Percentiles rank a stretch among this genome's conserved stretches.
Conservation (phyloP, 2,113 vertebrate genomes). For the Phainopepla nitens region DNA sequence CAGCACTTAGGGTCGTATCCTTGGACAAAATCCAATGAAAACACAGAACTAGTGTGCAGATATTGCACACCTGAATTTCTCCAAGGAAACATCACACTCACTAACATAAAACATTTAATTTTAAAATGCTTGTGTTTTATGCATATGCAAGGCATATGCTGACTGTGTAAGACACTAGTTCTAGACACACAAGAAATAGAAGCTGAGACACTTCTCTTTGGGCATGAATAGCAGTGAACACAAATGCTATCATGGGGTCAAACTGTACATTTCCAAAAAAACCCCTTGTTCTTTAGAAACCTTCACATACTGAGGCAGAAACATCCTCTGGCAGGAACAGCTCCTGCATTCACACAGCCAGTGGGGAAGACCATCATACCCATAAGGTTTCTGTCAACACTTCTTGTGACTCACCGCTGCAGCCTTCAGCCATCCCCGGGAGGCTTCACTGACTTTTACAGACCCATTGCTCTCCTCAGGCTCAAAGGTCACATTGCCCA, state of each 20-base stretch:
- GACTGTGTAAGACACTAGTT: background rate
- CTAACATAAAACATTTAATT: background rate
- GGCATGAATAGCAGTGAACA: background rate
- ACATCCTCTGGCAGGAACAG: background rate
- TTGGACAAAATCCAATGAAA: background rate
- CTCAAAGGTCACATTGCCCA: constrained; percentile 76
- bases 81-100: background rate
- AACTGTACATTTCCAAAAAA: background rate
- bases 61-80: background rate
- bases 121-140: background rate
- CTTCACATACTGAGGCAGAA: background rate
- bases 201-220: background rate
- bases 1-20: background rate
- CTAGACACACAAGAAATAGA: background rate
- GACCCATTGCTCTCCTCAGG: constrained; percentile 59
- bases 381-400: background rate
- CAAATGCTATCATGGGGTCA: background rate
- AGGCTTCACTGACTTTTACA: constrained; percentile 60
- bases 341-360: background rate
- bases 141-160: background rate
- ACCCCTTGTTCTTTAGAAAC: background rate
- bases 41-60: background rate
- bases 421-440: constrained; percentile 74
- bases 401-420: constrained; percentile 69
- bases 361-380: background rate